Base-by-base conservation (phyloP, 2,797 vertebrate species). In the Agapornis canus region DNA sequence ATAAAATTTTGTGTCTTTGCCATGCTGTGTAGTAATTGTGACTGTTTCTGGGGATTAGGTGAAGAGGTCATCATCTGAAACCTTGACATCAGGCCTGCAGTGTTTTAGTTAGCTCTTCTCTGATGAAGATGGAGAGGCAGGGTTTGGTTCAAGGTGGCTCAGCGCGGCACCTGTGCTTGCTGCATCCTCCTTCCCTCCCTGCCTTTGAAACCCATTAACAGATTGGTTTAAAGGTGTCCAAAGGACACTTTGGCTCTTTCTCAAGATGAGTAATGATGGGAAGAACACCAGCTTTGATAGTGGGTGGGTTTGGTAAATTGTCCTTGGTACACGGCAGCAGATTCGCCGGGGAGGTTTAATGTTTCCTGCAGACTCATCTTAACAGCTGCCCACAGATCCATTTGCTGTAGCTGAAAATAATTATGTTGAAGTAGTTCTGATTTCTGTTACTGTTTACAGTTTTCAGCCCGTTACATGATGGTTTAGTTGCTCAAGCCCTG, bases 391-490 rank as follows among this genome's bases (percentile, higher is more conserved):
- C 35, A 9, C 26, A 21, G 40, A 42, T n/a, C 32, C 3, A 1
- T 40, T 56, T 64, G 45, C 60, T 18, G 10, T 40, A 48, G 45
- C 71, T 65, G 68, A 51, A 78, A 63, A 31, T 8, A 40, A 18
- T 48, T 43, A 13, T 15, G 23, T 27, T 40, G 26, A 64, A 54
- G 11, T 32, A 32, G 23, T 85, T n/a, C 27, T 57, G 42, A 51
- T 71, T 51, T 49, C 37, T 40, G 32, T 61, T 61, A 14, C 37
- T 20, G 37, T 40, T 40, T 39, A 10, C 70, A 35, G 20, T 56
- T 60, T 54, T 39, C 39, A 39, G 0, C 3, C 37, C 32, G 3
- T 6, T 40, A 1, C 18, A 2, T 10, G 40, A 25, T 13, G 7
- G 10, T 69, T 52, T 9, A 25, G 26, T 49, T 60, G 54, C 68